Conservation (phyloP, 2,888 invertebrate species). For the Meganola albula region DNA sequence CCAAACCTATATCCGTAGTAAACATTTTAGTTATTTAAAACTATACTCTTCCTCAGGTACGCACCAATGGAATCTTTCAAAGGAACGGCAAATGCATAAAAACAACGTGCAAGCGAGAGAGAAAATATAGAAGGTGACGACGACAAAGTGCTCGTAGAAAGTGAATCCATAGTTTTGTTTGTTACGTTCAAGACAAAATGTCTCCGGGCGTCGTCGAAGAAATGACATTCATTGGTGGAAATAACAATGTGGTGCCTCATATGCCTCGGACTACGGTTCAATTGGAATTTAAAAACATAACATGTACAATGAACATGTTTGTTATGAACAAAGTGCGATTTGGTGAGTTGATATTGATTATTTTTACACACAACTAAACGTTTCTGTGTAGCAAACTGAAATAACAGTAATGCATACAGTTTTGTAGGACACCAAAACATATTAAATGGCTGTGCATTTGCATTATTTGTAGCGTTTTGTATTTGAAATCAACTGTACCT, state of each 20-base stretch:
- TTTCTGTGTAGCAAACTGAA: too few species aligned
- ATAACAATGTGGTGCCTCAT: constrained; percentile 65
- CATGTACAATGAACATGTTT: constrained; percentile 79
- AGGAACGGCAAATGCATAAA: too few species aligned
- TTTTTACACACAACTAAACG: too few species aligned
- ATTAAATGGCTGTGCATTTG: too few species aligned
- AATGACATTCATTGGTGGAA: constrained; percentile 40
- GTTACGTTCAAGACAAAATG: constrained; percentile 31
- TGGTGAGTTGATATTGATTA: too few species aligned
- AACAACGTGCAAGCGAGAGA: constrained; percentile 25
- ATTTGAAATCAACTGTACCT: too few species aligned
- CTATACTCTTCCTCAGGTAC: constrained; percentile 36
- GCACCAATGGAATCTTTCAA: constrained; percentile 30
- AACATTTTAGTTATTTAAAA: constrained; percentile 7
- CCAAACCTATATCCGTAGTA: too few species aligned
- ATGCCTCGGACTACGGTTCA: constrained; percentile 79
- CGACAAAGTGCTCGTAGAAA: constrained; percentile 20
- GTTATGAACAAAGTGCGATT: constrained; percentile 73
- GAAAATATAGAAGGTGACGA: constrained; percentile 29
- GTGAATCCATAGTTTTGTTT: constrained; percentile 17
- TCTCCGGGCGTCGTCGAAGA: constrained; percentile 50
- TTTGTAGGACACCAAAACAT: too few species aligned
- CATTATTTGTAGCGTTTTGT: too few species aligned
- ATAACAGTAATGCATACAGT: too few species aligned
- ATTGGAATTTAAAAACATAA: constrained; percentile 82